These are phyloP conservation scores for Nipponia nippon DNA, from an alignment of 2,113 vertebrate genomes.

Conservation along the genomic window DNA sequence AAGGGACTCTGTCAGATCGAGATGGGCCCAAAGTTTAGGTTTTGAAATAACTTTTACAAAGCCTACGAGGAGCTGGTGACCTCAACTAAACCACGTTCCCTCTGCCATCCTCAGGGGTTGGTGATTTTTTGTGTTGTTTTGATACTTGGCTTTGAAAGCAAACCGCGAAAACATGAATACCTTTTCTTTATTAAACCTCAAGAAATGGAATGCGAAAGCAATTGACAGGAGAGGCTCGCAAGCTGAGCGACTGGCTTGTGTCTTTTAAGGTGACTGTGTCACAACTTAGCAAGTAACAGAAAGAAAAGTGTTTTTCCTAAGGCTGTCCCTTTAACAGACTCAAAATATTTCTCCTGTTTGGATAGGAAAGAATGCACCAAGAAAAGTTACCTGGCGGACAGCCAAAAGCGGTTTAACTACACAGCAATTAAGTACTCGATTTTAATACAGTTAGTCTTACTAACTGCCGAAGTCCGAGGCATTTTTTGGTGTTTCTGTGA, in stretches of 20 bases:
- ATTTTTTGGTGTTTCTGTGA: background rate
- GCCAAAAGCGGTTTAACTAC: background rate
- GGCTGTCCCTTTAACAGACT: background rate
- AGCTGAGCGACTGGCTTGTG: background rate
- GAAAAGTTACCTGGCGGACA: background rate
- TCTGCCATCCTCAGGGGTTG: background rate
- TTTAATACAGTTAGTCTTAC: background rate
- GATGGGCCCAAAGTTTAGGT: background rate
- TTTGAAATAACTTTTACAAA: background rate
- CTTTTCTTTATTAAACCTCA: background rate
- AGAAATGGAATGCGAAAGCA: background rate
- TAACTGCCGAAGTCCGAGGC: fast-evolving
- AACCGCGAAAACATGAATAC: background rate
- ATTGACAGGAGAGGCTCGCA: background rate
- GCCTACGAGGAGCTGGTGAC: background rate
- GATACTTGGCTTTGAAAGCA: background rate
- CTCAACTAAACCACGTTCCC: background rate
- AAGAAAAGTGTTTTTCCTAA: background rate
- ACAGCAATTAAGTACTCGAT: background rate
- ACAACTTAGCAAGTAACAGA: background rate
- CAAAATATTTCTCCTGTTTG: background rate
- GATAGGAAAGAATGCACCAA: background rate
- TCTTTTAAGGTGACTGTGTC: background rate
- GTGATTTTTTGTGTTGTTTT: background rate
- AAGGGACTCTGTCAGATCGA: background rate